These are phyloP conservation scores for Anolis carolinensis DNA, from an alignment of 2,113 vertebrate genomes.

Conservation along the genomic window DNA sequence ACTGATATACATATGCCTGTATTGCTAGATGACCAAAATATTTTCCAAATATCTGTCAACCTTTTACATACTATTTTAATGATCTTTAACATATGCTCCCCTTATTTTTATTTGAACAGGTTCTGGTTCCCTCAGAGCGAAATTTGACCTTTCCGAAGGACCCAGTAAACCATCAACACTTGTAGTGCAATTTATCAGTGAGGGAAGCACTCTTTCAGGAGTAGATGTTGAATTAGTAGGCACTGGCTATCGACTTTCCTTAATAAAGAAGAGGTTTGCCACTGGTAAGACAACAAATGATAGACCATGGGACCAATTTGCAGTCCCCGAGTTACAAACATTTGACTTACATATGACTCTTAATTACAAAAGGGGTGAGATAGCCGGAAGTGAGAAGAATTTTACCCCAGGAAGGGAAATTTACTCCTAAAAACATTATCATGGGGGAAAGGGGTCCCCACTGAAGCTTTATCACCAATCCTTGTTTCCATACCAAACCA, in stretches of 20 bases:
- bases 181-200: constrained; percentile 93
- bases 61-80: not conserved
- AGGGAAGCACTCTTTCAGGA: constrained; percentile 92
- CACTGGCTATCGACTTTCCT: constrained; percentile 91
- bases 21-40: not conserved
- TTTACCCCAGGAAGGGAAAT: no score
- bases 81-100: not conserved
- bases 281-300: constrained; percentile 81
- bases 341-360: no score
- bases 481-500: no score
- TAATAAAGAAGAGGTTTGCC: constrained; percentile 94
- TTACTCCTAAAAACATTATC: no score
- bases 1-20: not conserved
- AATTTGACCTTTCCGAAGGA: constrained; percentile 93
- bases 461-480: no score
- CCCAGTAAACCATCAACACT: constrained; percentile 91
- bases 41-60: not conserved
- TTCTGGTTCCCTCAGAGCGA: constrained; percentile 92
- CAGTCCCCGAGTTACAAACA: no score
- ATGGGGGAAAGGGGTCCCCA: no score
- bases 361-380: no score
- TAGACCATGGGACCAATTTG: not conserved
- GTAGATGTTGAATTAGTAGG: constrained; percentile 90
- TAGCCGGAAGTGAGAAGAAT: no score
- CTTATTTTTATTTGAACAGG: constrained; percentile 74